Conservation (phyloP, 2,113 vertebrate genomes). For the Mixornis gularis region DNA sequence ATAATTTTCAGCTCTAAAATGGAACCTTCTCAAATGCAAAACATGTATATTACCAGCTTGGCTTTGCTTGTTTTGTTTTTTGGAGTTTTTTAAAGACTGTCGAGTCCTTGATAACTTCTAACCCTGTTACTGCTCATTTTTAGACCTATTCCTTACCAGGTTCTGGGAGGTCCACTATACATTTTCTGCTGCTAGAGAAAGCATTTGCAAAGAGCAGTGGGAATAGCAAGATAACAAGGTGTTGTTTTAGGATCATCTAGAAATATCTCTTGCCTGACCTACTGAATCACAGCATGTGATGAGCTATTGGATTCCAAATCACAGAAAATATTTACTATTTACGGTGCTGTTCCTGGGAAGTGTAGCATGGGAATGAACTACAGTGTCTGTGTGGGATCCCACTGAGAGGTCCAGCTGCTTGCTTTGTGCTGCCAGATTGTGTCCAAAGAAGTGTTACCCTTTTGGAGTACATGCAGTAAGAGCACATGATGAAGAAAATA, state of each 20-base stretch:
- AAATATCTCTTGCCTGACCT: slow-evolving; percentile 33
- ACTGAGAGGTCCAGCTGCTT: slow-evolving; percentile 61
- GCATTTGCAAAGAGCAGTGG: neutral
- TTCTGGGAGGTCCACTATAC: accelerated
- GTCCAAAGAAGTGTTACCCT: slow-evolving; percentile 55
- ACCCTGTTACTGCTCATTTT: neutral
- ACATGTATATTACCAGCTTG: accelerated
- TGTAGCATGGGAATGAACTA: slow-evolving; percentile 48
- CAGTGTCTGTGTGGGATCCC: slow-evolving; percentile 32
- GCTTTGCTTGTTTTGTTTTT: neutral
- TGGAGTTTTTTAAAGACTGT: neutral
- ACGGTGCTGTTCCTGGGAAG: slow-evolving; percentile 45
- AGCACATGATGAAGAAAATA: neutral
- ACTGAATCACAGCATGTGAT: slow-evolving; percentile 2
- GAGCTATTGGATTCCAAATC: slow-evolving; percentile 40
- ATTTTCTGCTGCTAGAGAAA: neutral
- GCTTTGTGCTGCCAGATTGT: slow-evolving; percentile 43
- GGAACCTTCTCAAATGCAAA: neutral
- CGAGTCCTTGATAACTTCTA: neutral
- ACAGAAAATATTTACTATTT: slow-evolving; percentile 60
- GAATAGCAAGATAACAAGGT: neutral
- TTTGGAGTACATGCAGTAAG: neutral
- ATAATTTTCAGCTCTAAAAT: neutral
- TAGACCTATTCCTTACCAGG: neutral
- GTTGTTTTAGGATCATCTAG: slow-evolving; percentile 5